Conservation (phyloP, 2,888 invertebrate species). For the Melanostoma scalare region DNA sequence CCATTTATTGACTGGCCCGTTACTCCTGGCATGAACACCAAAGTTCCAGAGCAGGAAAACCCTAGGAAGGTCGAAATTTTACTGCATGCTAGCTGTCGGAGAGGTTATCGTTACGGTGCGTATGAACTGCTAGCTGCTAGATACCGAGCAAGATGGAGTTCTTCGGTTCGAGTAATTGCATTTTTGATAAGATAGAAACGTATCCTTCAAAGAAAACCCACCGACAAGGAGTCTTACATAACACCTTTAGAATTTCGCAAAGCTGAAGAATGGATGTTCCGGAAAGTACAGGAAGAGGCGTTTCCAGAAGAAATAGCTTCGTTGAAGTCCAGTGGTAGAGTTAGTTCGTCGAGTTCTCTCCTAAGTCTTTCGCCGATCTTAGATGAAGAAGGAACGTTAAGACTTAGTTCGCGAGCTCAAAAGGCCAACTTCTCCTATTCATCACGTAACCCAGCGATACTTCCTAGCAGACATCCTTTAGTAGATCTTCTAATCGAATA, state of each 20-base stretch:
- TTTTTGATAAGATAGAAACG: neutral
- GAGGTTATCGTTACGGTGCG: neutral
- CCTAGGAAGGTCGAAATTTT: neutral
- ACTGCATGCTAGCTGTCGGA: neutral
- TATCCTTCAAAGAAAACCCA: neutral
- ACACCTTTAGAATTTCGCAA: neutral
- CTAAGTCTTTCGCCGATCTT: slow-evolving; percentile 5
- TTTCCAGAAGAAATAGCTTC: neutral
- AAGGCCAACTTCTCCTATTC: neutral
- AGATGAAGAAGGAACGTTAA: slow-evolving; percentile 8
- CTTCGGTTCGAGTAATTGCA: slow-evolving; percentile 2
- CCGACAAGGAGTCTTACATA: neutral
- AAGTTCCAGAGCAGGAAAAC: too few relatives aligned
- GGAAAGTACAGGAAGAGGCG: slow-evolving; percentile 1
- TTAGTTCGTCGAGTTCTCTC: neutral
- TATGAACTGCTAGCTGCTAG: neutral
- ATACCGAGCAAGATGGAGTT: slow-evolving; percentile 15
- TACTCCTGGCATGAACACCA: neutral
- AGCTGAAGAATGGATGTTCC: too few relatives aligned
- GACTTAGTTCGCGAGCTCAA: slow-evolving; percentile 12
- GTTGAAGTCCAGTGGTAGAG: neutral
- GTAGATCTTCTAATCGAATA: too few relatives aligned
- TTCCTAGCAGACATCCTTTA: too few relatives aligned
- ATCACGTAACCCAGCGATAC: too few relatives aligned
- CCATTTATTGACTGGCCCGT: neutral